Evolutionary conservation across 2,113 vertebrate species (phyloP).

Genomic region (Poeciliopsis retropinna): DNA sequence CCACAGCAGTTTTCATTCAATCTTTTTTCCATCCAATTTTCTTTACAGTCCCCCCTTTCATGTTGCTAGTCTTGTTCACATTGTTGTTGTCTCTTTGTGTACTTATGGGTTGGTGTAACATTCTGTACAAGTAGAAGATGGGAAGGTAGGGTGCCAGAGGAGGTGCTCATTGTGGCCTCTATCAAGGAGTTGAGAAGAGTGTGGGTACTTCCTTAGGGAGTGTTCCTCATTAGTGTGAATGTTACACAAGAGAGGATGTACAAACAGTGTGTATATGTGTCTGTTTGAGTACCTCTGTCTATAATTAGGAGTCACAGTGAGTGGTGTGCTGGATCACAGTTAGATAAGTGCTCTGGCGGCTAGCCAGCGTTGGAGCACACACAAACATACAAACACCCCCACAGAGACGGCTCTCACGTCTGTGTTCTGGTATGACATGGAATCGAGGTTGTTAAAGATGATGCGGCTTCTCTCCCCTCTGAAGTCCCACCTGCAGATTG

Average conservation of each 20-base stretch:
- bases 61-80: conserved; percentile 2
- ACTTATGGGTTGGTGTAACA: conserved; percentile 7
- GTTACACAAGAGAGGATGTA: conserved; percentile 66
- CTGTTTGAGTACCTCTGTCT: conserved; percentile 70
- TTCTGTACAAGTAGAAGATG: conserved; percentile 13
- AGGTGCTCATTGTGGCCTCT: conserved; percentile 56
- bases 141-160: conserved; percentile 22
- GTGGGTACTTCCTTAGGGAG: conserved; percentile 59
- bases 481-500: conserved; percentile 61
- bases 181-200: conserved; percentile 50
- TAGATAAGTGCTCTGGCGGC: conserved; percentile 71
- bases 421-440: conserved; percentile 24
- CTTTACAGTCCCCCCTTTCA: conserved; percentile 14
- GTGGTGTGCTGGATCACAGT: conserved; percentile 66
- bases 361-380: conserved; percentile 45
- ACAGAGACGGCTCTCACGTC: conserved; percentile 36
- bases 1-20: conserved; percentile 50
- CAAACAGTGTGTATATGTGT: conserved; percentile 60
- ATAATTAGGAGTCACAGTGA: conserved; percentile 74
- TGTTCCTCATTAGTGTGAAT: conserved; percentile 76
- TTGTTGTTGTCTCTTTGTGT: neutral
- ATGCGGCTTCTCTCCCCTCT: conserved; percentile 28
- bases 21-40: conserved; percentile 26
- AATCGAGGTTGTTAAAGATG: conserved; percentile 24
- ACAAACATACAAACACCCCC: conserved; percentile 15